Conservation (phyloP, 2,113 vertebrate species). For the Neodontobutis hainanensis region DNA sequence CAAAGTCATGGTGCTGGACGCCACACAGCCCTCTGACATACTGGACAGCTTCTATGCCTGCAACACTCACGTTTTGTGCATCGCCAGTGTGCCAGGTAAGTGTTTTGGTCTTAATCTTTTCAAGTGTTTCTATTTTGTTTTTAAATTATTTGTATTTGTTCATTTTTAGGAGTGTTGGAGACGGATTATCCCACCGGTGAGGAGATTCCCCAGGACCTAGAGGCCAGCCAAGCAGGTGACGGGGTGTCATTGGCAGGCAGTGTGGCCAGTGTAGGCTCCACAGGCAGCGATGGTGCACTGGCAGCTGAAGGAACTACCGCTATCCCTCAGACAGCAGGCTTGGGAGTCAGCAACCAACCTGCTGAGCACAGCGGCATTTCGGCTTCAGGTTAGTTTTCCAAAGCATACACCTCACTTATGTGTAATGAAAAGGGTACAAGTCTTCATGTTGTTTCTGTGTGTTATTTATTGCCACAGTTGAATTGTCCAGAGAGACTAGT, state of each 20-base stretch:
- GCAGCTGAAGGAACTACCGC: slow-evolving; percentile 84
- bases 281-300: slow-evolving; percentile 85
- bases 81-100: slow-evolving; percentile 94
- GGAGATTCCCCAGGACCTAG: slow-evolving; percentile 86
- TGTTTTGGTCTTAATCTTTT: background rate
- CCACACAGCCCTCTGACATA: slow-evolving; percentile 90
- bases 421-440: background rate
- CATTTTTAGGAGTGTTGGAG: slow-evolving; percentile 85
- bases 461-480: slow-evolving; percentile 37
- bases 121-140: background rate
- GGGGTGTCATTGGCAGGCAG: slow-evolving; percentile 74
- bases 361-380: slow-evolving; percentile 74
- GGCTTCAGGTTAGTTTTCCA: slow-evolving; percentile 43
- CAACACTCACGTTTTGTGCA: slow-evolving; percentile 94
- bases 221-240: slow-evolving; percentile 83
- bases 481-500: slow-evolving; percentile 73
- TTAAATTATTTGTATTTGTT: background rate
- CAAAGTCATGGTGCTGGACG: slow-evolving; percentile 95
- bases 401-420: background rate
- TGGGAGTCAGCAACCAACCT: slow-evolving; percentile 82
- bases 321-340: slow-evolving; percentile 86
- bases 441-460: background rate
- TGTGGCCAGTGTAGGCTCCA: slow-evolving; percentile 75
- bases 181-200: slow-evolving; percentile 90
- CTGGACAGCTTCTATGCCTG: slow-evolving; percentile 97